phyloP scores from a whole-genome alignment of 2,888 invertebrate genomes.

The Ectobius pallidus region DNA sequence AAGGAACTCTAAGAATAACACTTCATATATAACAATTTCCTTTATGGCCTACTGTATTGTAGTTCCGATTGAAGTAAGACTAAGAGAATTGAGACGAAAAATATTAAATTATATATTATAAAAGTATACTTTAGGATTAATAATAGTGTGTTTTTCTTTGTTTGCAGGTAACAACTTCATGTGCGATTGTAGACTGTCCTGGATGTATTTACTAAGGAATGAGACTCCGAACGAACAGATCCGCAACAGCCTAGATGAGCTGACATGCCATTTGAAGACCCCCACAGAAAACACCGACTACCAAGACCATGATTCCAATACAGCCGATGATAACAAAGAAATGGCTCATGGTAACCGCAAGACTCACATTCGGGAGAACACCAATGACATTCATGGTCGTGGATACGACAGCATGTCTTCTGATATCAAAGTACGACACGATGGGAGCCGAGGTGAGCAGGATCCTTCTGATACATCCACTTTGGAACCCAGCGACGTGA shows the following conservation, averaged over 20 bases:
- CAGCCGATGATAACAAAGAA: constrained; percentile 11
- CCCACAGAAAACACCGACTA: background rate
- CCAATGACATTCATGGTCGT: constrained; percentile 17
- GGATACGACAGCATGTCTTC: background rate
- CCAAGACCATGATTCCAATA: background rate
- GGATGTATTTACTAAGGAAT: constrained; percentile 77
- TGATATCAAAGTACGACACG: no score
- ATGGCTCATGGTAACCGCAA: constrained; percentile 25
- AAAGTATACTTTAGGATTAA: no score
- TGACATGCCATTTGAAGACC: constrained; percentile 71
- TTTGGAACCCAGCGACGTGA: constrained; percentile 38
- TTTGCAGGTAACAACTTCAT: constrained; percentile 81
- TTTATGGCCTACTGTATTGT: no score
- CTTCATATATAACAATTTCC: no score
- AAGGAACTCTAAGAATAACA: no score
- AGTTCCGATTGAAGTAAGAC: no score
- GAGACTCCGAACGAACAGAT: constrained; percentile 76
- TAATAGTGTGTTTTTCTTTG: no score
- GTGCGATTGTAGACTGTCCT: constrained; percentile 82
- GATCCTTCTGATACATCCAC: constrained; percentile 16
- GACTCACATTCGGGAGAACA: constrained; percentile 44
- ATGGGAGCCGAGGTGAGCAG: constrained; percentile 27
- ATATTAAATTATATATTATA: no score
- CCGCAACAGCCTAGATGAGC: constrained; percentile 69
- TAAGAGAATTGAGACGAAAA: no score